Conservation (phyloP, 1,140 invertebrate species). For the Drosophila ohnishii region DNA sequence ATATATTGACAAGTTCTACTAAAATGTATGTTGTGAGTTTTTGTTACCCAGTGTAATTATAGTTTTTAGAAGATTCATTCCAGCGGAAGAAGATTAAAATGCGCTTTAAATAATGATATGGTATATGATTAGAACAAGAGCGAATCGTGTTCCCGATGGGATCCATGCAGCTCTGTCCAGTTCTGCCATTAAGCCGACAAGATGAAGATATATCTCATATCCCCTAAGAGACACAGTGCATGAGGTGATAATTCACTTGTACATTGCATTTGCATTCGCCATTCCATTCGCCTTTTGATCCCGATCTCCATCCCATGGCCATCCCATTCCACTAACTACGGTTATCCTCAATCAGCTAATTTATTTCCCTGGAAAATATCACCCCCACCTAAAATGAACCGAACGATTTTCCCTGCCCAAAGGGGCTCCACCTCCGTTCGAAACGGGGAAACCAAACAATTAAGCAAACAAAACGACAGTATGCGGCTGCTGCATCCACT, state of each 20-base stretch:
- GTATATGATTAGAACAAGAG: conserved; percentile 36
- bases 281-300: conserved; percentile 18
- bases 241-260: conserved; percentile 54
- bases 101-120: conserved; percentile 40
- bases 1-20: too few relatives aligned
- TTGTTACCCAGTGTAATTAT: conserved; percentile 33
- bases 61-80: conserved; percentile 23
- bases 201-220: conserved; percentile 36
- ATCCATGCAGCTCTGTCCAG: conserved; percentile 9
- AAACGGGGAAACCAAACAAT: conserved; percentile 60
- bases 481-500: conserved; percentile 37
- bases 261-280: conserved; percentile 39
- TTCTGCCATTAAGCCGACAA: conserved; percentile 36
- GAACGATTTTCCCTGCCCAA: conserved; percentile 39
- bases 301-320: background rate
- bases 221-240: conserved; percentile 21
- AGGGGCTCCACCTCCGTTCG: conserved; percentile 24
- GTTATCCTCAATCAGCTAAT: conserved; percentile 60
- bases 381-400: conserved; percentile 25
- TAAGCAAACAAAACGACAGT: conserved; percentile 69
- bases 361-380: conserved; percentile 54
- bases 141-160: conserved; percentile 16
- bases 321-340: conserved; percentile 30
- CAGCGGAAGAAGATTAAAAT: conserved; percentile 23
- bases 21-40: too few relatives aligned